Base-by-base conservation (phyloP, 2,888 invertebrate genomes). In the Eupithecia exiguata region DNA sequence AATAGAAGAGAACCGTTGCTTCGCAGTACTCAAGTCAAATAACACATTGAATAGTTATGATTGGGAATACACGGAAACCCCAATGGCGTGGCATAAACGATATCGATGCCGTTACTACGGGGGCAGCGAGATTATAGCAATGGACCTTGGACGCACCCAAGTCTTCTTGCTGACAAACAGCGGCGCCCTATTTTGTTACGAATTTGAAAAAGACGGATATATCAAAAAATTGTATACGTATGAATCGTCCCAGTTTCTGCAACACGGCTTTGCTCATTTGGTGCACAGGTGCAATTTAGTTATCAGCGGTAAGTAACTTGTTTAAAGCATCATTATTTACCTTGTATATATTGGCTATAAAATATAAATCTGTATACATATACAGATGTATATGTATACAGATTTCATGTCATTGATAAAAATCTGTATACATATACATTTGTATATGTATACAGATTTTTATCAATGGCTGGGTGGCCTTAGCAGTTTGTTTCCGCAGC, bases 91-190 rank as follows among this genome's bases (percentile, higher is more conserved):
- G 21, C 4, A 35, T 35, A 18, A 2, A 18, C 35, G 16, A 5
- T 35, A 6, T 18, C 30, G 16, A 18, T 35, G 35, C 35, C 30
- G 18, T 7, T 62, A 35, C 35, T 62, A 62, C 35, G 30, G 16
- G 5, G 9, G 30, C 30, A 61, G 35, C 62, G 62, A 35, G 7
- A 21, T 62, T 18, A 35, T 62, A 62, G 77, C 77, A 18, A 77
- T 88, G 25, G 78, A 81, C 58, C 73, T 86, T 0, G 79, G 76
- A 21, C 71, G 81, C 10, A 73, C 79, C 0, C 78, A 82, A 10
- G 76, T 89, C 5, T 86, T 81, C 38, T 40, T 88, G n/a, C 38
- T 88, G 36, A 78, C 84, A 1, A 82, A 5, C 25, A 58, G 58
- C 21, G 58, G 58, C 14, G 58, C n/a, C 1, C 58, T 58, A 5